Evolutionary conservation across 2,888 invertebrate genomes (phyloP).

Genomic region (Maniola hyperantus): DNA sequence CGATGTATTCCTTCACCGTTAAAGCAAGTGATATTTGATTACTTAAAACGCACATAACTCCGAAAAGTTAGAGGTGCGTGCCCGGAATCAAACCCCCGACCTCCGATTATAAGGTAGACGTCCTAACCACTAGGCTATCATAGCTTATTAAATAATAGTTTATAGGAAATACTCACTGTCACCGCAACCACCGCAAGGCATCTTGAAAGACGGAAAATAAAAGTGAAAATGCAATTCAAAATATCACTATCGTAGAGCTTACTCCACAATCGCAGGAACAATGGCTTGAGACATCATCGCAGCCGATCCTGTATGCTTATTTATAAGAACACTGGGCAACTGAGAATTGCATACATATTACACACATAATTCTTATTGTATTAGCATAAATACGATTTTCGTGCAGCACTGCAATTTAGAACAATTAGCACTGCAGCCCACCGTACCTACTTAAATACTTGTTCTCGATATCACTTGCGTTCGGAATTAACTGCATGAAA

Average conservation of each 20-base stretch:
- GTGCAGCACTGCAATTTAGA: neutral
- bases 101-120: no score
- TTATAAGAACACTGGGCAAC: constrained; percentile 39
- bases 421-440: constrained; percentile 10
- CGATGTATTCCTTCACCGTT: no score
- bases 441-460: constrained; percentile 22
- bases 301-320: constrained; percentile 34
- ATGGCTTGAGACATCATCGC: constrained; percentile 31
- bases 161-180: constrained; percentile 62
- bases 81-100: no score
- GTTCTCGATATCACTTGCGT: constrained; percentile 24
- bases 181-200: constrained; percentile 77
- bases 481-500: constrained; percentile 20
- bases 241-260: constrained; percentile 7
- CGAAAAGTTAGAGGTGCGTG: no score
- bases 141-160: constrained; percentile 24
- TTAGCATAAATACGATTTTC: constrained; percentile 3
- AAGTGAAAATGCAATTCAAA: constrained; percentile 31
- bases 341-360: constrained; percentile 29
- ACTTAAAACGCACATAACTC: no score
- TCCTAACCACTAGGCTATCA: no score
- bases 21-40: no score
- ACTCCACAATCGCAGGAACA: constrained; percentile 16
- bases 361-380: constrained; percentile 6
- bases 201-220: constrained; percentile 48